These are phyloP conservation scores for Beris morrisii DNA, from an alignment of 2,888 invertebrate species.

Conservation along the genomic window DNA sequence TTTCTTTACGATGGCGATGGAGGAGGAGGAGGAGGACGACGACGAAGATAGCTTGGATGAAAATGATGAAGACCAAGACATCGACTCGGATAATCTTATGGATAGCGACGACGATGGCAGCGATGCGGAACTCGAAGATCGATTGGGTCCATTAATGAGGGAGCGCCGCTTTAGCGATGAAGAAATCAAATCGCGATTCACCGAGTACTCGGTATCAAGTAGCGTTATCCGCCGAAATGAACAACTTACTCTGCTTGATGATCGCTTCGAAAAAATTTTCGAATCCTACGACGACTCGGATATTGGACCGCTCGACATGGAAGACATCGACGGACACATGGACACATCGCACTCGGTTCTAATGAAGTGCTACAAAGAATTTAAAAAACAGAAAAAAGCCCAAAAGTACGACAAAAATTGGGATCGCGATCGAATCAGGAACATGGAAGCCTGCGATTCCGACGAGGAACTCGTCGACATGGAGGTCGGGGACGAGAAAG, in stretches of 20 bases:
- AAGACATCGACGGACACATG: slow-evolving; percentile 76
- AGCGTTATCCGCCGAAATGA: slow-evolving; percentile 86
- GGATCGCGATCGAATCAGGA: slow-evolving; percentile 56
- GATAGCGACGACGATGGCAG: slow-evolving; percentile 56
- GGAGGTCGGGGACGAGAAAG: slow-evolving; percentile 64
- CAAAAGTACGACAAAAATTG: slow-evolving; percentile 62
- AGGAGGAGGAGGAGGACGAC: slow-evolving; percentile 42
- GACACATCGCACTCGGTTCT: slow-evolving; percentile 65
- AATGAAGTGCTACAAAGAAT: slow-evolving; percentile 73
- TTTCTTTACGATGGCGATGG: slow-evolving; percentile 77
- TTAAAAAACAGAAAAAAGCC: slow-evolving; percentile 63
- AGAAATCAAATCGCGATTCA: slow-evolving; percentile 86
- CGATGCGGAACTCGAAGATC: slow-evolving; percentile 48
- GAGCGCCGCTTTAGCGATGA: slow-evolving; percentile 61
- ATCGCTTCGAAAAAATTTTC: slow-evolving; percentile 84
- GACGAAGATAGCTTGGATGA: slow-evolving; percentile 39
- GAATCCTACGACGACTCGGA: slow-evolving; percentile 86
- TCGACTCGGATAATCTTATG: slow-evolving; percentile 47
- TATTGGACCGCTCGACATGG: slow-evolving; percentile 85
- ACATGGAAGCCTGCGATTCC: slow-evolving; percentile 56
- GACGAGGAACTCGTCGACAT: slow-evolving; percentile 65
- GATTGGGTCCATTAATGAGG: slow-evolving; percentile 55
- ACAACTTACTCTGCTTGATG: slow-evolving; percentile 79
- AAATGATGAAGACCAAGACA: slow-evolving; percentile 42
- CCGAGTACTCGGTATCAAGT: slow-evolving; percentile 91